Base-by-base conservation (phyloP, 2,888 invertebrate species). In the Ischnura elegans region DNA sequence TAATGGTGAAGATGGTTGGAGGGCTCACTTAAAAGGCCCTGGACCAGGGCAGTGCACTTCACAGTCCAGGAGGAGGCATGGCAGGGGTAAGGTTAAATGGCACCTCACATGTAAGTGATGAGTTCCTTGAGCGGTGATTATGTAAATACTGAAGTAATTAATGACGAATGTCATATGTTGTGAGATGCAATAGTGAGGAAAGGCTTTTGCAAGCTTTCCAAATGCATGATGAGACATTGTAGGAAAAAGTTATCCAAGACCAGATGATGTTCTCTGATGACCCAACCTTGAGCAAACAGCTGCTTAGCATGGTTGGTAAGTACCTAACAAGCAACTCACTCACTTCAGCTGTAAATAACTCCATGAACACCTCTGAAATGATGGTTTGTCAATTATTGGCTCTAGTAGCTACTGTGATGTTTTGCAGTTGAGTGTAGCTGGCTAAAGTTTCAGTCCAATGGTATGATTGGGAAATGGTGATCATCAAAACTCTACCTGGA, bases 1-100 rank as follows among this genome's bases (percentile, higher is more conserved):
- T 29, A 95, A 95, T 1, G 96, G 96, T 55, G 98, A 98, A 95
- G 97, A 98, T 93, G 98, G 98, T 36, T 99, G 99, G 99, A 97
- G 98, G 95, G 96, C 97, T 93, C 98, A 98, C 95, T 96, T 98
- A 51, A 97, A 97, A 97, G 96, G 96, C 2, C 87, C 93, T 46
- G 87, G 93, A n/a, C 87, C 93, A n/a, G 90, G 90, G 61, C 90
- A 90, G 42, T 90, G 90, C n/a, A 42, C 90, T 61, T 90, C 90
- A 45, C 90, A 90, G 36, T 90, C 90, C 43, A 90, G 90, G 61
- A 90, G 61, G 61, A 90, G 90, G 61, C 90, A 90, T 90, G 90
- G 90, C 55, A 90, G 90, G 90, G 90, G 90, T 90, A 90, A 90
- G 61, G 61, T 90, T 90, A 61, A 55, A 90, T 61, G 61, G 43